Base-by-base conservation (phyloP, 2,888 invertebrate genomes). In the Drosophila anceps region DNA sequence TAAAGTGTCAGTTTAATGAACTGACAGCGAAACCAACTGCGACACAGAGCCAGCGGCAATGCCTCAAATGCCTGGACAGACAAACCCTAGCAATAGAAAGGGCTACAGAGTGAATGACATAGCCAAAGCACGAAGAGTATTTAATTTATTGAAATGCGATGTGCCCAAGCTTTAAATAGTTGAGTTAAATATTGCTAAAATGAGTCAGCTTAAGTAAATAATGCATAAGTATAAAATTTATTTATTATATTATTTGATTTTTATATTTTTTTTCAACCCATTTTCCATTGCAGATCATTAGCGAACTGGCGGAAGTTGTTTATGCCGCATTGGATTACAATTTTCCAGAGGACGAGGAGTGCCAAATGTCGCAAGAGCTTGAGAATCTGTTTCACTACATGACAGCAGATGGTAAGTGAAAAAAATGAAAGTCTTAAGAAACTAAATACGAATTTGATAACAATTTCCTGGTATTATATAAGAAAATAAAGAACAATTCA, bases 251-350 rank as follows among this genome's bases (percentile, higher is more conserved):
- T 53, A 24, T 24, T 1, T 51, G 3, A 20, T 31, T 18, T 24
- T 9, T 9, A 15, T 24, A 15, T 15, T 1, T 51, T 12, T 50
- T 51, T 33, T 44, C 13, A 35, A 27, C 50, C 48, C n/a, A n/a
- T 65, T 77, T 79, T 57, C 71, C 93, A 90, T 54, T 95, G 3
- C 94, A 98, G 97, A 94, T 97, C 91, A 95, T 97, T 82, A 95
- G 95, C 75, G 95, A 96, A 84, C 93, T 98, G 89, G 98, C 98
- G 50, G 94, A 96, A 87, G 95, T 97, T 83, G 95, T 98, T 83
- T 98, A 97, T 94, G 95, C 96, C 87, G 98, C 98, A 43, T 94
- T 98, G 93, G 98, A 98, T 94, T 98, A 96, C 93, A 97, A 97
- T 81, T 95, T 97, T 90, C 95, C 95, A 48, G 96, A 96, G 85